Evolutionary conservation across 1,140 invertebrate genomes (phyloP), one percentile per base, ranked within the genome.

Genomic region (Brachionus sp.): DNA sequence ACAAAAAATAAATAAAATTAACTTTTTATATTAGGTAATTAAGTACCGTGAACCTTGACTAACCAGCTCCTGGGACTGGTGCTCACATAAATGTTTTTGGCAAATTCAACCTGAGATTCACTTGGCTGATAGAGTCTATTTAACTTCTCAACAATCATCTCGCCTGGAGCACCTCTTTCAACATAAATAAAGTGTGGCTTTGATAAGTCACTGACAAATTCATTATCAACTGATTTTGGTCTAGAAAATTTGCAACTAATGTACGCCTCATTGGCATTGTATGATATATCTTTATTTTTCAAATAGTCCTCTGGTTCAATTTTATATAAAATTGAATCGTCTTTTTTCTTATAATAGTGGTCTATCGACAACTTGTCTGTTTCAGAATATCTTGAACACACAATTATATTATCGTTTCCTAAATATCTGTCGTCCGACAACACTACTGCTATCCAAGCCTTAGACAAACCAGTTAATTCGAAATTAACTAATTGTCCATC

Each of bases 101-200:
- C 77, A 62, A 80, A 80, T 44, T 80, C 77, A n/a, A 80, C 37
- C 23, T 80, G 35, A 23, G 50, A 66, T 35, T 57, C 77, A n/a
- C 77, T 80, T 4, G 77, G 77, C 39, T 80, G 77, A 29, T 35
- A 80, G 25, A 57, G n/a, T 62, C 62, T 19, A 25, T 80, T 80
- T 57, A 80, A 66, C 25, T 80, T 80, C 19, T 80, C 77, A 16
- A 44, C 77, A 10, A 80, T 80, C 35, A 80, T 39, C 42, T 80
- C 77, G 25, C 77, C 77, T 35, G 77, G 77, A 19, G 77, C 77
- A 23, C 77, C 77, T 62, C 77, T 50, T 66, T 80, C 77, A 3
- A 80, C 77, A 80, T 80, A 80, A 66, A 80, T 25, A 44, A 23
- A 80, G 42, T 80, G 77, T 13, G 77, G 77, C 13, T 80, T 37